Evolutionary conservation across 53 echinoderm and acorn worm species (phyloP).

Genomic region (Stichopus horrens): DNA sequence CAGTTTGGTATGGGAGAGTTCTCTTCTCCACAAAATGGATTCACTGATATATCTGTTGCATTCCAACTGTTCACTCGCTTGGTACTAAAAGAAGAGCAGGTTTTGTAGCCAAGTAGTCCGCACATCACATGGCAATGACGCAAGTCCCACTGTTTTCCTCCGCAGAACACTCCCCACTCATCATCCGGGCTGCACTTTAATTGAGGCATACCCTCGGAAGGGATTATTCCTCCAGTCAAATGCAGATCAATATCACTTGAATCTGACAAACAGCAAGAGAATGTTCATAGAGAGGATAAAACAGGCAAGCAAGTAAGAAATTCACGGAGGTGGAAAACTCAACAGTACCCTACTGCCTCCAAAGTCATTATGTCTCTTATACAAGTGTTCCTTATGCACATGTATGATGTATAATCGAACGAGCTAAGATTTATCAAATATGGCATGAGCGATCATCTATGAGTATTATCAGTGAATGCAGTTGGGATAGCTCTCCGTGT

Average conservation of each 20-base stretch:
- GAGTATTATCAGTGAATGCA: no score
- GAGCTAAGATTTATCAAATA: no score
- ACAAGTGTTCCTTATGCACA: not conserved
- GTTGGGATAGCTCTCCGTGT: no score
- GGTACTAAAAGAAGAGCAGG: not conserved
- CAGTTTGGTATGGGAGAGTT: not conserved
- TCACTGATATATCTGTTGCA: not conserved
- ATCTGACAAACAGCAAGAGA: not conserved
- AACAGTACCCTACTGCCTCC: not conserved
- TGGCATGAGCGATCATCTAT: no score
- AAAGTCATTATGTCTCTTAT: not conserved
- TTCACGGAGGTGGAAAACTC: no score
- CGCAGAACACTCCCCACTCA: not conserved
- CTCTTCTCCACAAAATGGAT: not conserved
- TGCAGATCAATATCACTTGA: not conserved
- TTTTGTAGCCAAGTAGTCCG: slow-evolving; percentile 4
- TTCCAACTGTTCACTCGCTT: not conserved
- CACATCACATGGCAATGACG: slow-evolving; percentile 17
- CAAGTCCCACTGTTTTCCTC: not conserved
- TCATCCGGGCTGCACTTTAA: not conserved
- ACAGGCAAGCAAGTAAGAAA: no score
- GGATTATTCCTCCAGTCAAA: slow-evolving; percentile 7
- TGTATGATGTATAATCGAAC: no score
- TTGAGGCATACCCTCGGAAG: not conserved
- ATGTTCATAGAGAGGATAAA: no score